phyloP scores from a whole-genome alignment of 1,140 invertebrate species.

The Limonius californicus region DNA sequence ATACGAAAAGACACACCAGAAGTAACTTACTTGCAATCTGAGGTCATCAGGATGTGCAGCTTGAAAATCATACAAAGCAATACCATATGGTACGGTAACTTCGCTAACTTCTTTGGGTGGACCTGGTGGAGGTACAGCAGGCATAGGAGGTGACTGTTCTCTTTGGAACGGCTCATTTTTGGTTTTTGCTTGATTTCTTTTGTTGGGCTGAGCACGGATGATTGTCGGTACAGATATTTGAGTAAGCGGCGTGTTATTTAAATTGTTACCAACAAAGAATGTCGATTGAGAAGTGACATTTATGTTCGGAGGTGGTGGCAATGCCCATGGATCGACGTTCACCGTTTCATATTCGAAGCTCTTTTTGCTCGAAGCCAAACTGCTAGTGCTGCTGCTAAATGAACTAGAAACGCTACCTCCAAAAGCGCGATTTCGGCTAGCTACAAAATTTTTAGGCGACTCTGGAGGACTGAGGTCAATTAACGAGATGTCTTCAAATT shows the following conservation, averaged over 20 bases:
- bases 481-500: slow-evolving; percentile 28
- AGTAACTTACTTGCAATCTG: slow-evolving; percentile 62
- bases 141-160: slow-evolving; percentile 67
- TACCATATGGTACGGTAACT: slow-evolving; percentile 54
- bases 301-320: background rate
- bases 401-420: slow-evolving; percentile 45
- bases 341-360: slow-evolving; percentile 38
- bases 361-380: slow-evolving; percentile 44
- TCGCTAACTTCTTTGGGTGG: slow-evolving; percentile 55
- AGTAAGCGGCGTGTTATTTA: background rate
- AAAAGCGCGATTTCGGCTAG: slow-evolving; percentile 26
- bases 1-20: too few relatives aligned
- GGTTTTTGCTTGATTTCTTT: slow-evolving; percentile 23
- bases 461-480: slow-evolving; percentile 42
- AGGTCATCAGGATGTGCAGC: slow-evolving; percentile 68
- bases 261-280: background rate
- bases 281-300: background rate
- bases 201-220: slow-evolving; percentile 38
- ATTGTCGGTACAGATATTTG: slow-evolving; percentile 36
- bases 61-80: slow-evolving; percentile 71
- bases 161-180: background rate
- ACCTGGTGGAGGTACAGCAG: slow-evolving; percentile 67
- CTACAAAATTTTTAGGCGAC: slow-evolving; percentile 30
- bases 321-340: slow-evolving; percentile 12
- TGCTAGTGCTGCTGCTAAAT: slow-evolving; percentile 45